Percentiles rank a stretch among this genome's conserved stretches.
phyloP scores from a whole-genome alignment of 1,140 invertebrate species.

The Pentalonia nigronervosa region DNA sequence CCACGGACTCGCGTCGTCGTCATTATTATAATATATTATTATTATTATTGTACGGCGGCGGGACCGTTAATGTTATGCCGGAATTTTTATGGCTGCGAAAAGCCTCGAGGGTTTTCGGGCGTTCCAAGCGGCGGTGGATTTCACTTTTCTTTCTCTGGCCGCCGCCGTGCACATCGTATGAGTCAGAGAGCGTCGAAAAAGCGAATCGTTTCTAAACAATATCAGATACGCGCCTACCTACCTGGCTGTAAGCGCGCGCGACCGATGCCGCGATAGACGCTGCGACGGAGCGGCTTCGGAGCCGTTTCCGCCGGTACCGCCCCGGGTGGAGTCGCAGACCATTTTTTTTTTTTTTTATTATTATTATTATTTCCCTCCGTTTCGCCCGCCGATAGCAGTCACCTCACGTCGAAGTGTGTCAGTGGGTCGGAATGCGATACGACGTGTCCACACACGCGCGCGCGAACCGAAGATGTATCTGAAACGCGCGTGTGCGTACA shows the following conservation, averaged over 20 bases:
- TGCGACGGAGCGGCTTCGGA: neutral
- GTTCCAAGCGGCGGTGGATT: neutral
- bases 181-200: slow-evolving; percentile 9
- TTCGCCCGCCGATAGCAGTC: slow-evolving; percentile 2
- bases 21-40: neutral
- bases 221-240: no score
- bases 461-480: slow-evolving; percentile 35
- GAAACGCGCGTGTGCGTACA: neutral
- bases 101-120: neutral
- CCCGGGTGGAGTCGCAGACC: slow-evolving; percentile 43
- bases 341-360: slow-evolving; percentile 3
- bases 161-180: neutral
- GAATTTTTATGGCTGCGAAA: slow-evolving; percentile 19
- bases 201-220: slow-evolving; percentile 19
- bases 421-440: slow-evolving; percentile 56
- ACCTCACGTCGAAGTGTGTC: slow-evolving; percentile 34
- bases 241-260: neutral
- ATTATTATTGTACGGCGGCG: neutral
- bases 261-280: neutral
- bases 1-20: neutral
- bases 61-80: slow-evolving; percentile 32
- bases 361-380: neutral
- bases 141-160: slow-evolving; percentile 18
- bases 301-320: slow-evolving; percentile 40
- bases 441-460: slow-evolving; percentile 13